phyloP scores from a whole-genome alignment of 1,140 invertebrate genomes.

The Papilio polyxenes region DNA sequence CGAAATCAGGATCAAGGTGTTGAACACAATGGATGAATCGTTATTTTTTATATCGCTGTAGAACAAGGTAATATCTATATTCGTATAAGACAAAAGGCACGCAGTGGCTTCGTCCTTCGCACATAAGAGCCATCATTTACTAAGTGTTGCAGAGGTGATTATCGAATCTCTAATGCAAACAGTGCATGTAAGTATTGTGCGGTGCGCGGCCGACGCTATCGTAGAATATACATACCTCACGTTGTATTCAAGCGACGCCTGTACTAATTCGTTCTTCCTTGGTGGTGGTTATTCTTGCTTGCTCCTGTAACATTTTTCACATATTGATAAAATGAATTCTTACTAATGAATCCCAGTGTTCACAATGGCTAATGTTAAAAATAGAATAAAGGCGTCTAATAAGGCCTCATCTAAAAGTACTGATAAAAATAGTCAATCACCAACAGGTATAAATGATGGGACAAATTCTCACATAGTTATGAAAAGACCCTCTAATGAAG shows the following conservation, averaged over 20 bases:
- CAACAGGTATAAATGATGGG: slow-evolving; percentile 55
- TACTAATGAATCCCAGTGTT: slow-evolving; percentile 52
- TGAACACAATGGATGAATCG: slow-evolving; percentile 40
- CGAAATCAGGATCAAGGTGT: slow-evolving; percentile 39
- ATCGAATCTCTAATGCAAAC: slow-evolving; percentile 69
- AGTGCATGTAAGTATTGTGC: slow-evolving; percentile 75
- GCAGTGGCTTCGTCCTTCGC: slow-evolving; percentile 73
- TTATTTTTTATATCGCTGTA: slow-evolving; percentile 50
- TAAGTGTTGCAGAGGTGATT: slow-evolving; percentile 73
- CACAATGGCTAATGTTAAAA: slow-evolving; percentile 75
- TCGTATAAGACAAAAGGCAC: slow-evolving; percentile 69
- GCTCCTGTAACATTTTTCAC: slow-evolving; percentile 56
- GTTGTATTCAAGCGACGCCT: slow-evolving; percentile 29
- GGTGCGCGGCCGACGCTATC: slow-evolving; percentile 46
- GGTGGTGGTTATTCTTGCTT: slow-evolving; percentile 73
- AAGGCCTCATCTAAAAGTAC: slow-evolving; percentile 52
- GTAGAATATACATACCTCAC: slow-evolving; percentile 41
- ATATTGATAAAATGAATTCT: slow-evolving; percentile 45
- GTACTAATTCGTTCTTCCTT: slow-evolving; percentile 45
- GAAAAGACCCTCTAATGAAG: slow-evolving; percentile 48
- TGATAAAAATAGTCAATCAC: slow-evolving; percentile 58
- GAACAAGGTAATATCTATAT: slow-evolving; percentile 70
- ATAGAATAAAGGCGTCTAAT: slow-evolving; percentile 65
- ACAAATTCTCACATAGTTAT: slow-evolving; percentile 47
- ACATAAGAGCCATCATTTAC: slow-evolving; percentile 75